Conservation (phyloP, 2,888 invertebrate genomes). For the Tethea ocularis region DNA sequence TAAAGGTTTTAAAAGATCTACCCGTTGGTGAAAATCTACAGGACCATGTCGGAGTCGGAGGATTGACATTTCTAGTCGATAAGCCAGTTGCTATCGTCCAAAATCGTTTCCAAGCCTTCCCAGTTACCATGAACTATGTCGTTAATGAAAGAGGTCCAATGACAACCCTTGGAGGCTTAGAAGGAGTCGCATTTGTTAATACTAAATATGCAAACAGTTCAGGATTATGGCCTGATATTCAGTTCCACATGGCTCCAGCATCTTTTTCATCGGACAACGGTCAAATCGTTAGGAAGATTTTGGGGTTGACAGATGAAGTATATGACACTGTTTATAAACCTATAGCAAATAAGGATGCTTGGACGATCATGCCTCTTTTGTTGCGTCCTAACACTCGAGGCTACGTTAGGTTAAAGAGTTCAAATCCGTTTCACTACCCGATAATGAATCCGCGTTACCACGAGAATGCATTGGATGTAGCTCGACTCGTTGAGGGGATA, state of each 20-base stretch:
- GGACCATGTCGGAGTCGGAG: constrained; percentile 95
- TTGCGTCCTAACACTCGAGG: constrained; percentile 91
- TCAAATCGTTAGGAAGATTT: constrained; percentile 88
- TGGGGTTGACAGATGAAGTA: constrained; percentile 91
- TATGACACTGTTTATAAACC: constrained; percentile 92
- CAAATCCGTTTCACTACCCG: constrained; percentile 94
- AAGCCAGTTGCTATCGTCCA: constrained; percentile 93
- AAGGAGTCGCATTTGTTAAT: constrained; percentile 94
- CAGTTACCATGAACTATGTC: constrained; percentile 92
- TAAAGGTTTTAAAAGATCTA: constrained; percentile 89
- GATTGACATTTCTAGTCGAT: constrained; percentile 90
- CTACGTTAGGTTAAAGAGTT: constrained; percentile 88
- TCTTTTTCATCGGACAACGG: constrained; percentile 92
- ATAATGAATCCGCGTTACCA: constrained; percentile 97
- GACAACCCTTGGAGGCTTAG: constrained; percentile 94
- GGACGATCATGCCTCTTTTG: constrained; percentile 94
- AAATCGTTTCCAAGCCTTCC: constrained; percentile 89
- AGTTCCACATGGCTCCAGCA: constrained; percentile 96
- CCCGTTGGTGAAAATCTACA: constrained; percentile 92
- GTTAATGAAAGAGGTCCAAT: constrained; percentile 91
- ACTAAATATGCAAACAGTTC: constrained; percentile 92
- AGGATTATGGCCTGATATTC: constrained; percentile 93
- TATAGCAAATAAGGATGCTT: constrained; percentile 90
- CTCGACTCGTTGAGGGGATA: constrained; percentile 92
- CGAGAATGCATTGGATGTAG: constrained; percentile 90